Evolutionary conservation across 2,888 invertebrate species (phyloP), one percentile per base, ranked within the genome.

Genomic region (Apeira syringaria): DNA sequence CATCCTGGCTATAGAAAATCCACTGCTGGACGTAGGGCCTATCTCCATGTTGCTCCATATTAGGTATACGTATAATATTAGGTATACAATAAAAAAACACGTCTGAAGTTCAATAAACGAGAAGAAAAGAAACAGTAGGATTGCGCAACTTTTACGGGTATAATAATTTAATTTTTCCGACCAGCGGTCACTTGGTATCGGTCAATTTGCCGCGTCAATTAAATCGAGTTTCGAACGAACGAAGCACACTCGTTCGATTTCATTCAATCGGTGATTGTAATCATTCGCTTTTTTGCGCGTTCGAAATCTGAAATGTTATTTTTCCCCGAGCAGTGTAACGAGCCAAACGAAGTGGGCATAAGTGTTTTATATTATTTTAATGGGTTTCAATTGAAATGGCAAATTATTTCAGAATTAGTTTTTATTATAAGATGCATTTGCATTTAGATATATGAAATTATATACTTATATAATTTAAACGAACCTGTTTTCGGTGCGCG

Each of bases 141-240:
- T 2, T 2, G 7, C 20, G 20, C 7, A 20, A 20, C 20, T 20
- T 1, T 7, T 7, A 7, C 20, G 5, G 20, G 20, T 20, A 15
- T 15, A 26, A 55, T 49, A 55, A 59, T 58, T 54, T 41, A 18
- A 47, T 49, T 56, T 59, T 58, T 53, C 51, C 51, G 37, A 43
- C 42, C 53, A 50, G 38, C 50, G 51, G 55, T 58, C 57, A 56
- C 41, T 56, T 51, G 42, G 53, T 34, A 50, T 36, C 48, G 41
- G 37, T 49, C 53, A 54, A 57, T 54, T 55, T 44, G 29, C 39
- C 46, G 47, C 50, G 35, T 43, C 54, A 51, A 46, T 55, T 55
- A 47, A 59, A 62, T 62, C 53, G 53, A 61, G 62, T 65, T 58
- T 53, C 48, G 58, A 57, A 55, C 52, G 58, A 56, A 57, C 47